Evolutionary conservation across 2,797 vertebrate genomes (phyloP).

Genomic region (Xenopus petersii): DNA sequence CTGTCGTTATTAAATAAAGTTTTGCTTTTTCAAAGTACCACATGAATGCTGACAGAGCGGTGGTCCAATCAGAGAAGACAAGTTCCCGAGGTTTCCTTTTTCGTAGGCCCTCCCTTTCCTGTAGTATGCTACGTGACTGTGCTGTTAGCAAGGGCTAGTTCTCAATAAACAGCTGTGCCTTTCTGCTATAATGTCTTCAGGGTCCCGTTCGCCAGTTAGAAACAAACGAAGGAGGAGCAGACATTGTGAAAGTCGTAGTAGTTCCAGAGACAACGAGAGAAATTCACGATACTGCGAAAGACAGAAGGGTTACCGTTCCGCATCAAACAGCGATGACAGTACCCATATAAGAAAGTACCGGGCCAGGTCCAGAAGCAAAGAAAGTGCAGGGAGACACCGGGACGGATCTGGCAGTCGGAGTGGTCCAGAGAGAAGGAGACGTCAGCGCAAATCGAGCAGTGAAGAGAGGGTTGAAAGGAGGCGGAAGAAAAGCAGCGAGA

Average conservation of each 20-base stretch:
- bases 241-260: background rate
- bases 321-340: background rate
- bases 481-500: background rate
- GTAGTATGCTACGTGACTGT: no score
- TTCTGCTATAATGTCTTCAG: conserved; percentile 4
- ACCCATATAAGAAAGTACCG: background rate
- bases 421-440: background rate
- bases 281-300: background rate
- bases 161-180: no score
- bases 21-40: no score
- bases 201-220: background rate
- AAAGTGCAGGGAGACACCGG: background rate
- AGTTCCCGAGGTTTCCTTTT: no score
- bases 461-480: background rate
- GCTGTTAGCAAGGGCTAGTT: no score
- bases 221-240: background rate
- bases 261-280: no score
- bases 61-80: no score
- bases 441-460: background rate
- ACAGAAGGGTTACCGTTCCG: no score
- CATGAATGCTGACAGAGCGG: no score
- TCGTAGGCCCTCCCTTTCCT: no score
- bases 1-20: no score
- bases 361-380: background rate
- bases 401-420: background rate